Evolutionary conservation across 2,888 invertebrate genomes (phyloP).

Genomic region (Steromphala cineraria): DNA sequence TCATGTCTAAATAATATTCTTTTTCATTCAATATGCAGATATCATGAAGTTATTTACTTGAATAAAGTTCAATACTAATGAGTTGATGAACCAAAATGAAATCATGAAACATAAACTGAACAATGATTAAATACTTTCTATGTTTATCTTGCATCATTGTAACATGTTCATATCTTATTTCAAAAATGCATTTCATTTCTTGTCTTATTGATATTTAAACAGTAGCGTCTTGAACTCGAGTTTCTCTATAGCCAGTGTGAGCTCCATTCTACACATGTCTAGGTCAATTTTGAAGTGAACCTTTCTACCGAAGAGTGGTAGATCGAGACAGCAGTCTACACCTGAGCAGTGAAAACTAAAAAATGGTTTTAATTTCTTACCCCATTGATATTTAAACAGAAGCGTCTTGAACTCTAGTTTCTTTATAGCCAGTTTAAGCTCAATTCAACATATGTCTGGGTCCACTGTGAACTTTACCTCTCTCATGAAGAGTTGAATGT

Average conservation of each 20-base stretch:
- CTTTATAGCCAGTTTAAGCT: conserved; percentile 31
- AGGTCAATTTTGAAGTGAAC: conserved; percentile 27
- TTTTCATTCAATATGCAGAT: too few species aligned
- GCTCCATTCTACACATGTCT: conserved; percentile 30
- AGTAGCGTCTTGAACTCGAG: conserved; percentile 1
- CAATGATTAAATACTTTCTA: too few species aligned
- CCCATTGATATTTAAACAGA: too few species aligned
- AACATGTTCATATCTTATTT: too few species aligned
- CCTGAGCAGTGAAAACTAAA: conserved; percentile 35
- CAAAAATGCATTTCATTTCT: not conserved
- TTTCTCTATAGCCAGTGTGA: conserved; percentile 33
- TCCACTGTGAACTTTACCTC: conserved; percentile 25
- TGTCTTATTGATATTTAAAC: conserved; percentile 15
- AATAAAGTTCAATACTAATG: too few species aligned
- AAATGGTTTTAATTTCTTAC: too few species aligned
- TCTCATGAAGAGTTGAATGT: conserved; percentile 27
- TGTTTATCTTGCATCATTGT: too few species aligned
- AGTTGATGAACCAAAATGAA: too few species aligned
- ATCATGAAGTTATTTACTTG: too few species aligned
- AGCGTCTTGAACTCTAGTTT: conserved; percentile 1
- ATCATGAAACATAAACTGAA: too few species aligned
- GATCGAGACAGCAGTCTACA: conserved; percentile 38
- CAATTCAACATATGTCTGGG: conserved; percentile 31
- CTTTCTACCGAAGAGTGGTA: conserved; percentile 30
- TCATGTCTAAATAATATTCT: too few species aligned